These are phyloP conservation scores for Choloepus hoffmanni DNA, from an alignment of 2,113 vertebrate species.

Conservation along the genomic window DNA sequence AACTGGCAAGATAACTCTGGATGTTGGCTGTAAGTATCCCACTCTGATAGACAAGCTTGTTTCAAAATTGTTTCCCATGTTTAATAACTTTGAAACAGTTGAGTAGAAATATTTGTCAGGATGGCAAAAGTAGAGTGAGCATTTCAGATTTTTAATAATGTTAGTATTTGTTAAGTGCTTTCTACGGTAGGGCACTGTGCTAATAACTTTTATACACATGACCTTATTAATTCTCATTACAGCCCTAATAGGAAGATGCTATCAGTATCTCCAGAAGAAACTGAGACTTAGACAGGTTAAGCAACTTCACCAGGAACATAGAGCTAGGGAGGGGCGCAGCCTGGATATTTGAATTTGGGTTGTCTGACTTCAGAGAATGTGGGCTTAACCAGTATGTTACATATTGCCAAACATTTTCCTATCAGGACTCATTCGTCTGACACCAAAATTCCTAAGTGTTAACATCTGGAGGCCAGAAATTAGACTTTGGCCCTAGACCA, in stretches of 20 bases:
- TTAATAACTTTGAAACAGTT: not conserved
- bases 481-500: conserved; percentile 4
- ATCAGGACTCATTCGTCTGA: conserved; percentile 16
- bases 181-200: not conserved
- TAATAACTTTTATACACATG: not conserved
- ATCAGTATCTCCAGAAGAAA: not conserved
- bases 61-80: not conserved
- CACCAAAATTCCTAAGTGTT: conserved; percentile 47
- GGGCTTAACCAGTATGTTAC: not conserved
- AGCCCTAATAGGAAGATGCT: not conserved
- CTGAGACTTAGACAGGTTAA: not conserved
- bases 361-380: conserved; percentile 2
- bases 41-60: not conserved
- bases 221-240: not conserved
- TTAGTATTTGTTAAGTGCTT: not conserved
- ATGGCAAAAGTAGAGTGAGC: not conserved
- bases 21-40: conserved; percentile 94
- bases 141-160: not conserved
- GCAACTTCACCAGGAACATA: not conserved
- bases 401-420: not conserved
- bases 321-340: not conserved
- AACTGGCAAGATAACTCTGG: conserved; percentile 92
- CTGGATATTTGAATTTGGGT: not conserved
- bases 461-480: conserved; percentile 67
- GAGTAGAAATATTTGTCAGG: conserved; percentile 25